Evolutionary conservation across 1,140 invertebrate species (phyloP), one percentile per base, ranked within the genome.

Genomic region (Varroa destructor): DNA sequence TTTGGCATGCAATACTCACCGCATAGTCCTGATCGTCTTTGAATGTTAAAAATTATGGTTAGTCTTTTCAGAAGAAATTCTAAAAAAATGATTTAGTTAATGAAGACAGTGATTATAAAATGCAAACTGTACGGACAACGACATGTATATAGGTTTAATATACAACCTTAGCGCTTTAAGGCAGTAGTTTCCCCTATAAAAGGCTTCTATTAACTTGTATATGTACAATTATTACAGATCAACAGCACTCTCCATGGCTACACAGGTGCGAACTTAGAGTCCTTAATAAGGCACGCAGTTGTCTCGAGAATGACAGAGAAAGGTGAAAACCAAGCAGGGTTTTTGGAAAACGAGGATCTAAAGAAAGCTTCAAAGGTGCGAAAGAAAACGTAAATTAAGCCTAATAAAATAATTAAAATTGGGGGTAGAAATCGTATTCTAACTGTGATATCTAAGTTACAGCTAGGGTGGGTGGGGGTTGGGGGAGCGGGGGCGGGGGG

Each of bases 371-470:
- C 92, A 43, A 85, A 81, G 5, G 61, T 67, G 40, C 61, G 61
- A 42, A 37, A 3, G 77, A 83, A 43, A 86, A 91, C 0, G 87
- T 25, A 25, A 87, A 76, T 91, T 93, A 0, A 91, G 88, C 77
- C 46, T 51, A 51, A 91, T 90, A 0, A 93, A 96, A 89, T 51
- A 51, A 91, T 90, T 0, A 93, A 96, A 89, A 85, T 89, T 73
- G 90, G 93, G 80, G 84, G 94, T 0, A 81, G 88, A 40, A 85
- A 95, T 73, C 89, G 94, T 73, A 77, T 81, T 6, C 79, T 81
- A 58, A 76, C 80, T 76, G 79, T 81, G 73, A 74, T 71, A 56
- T 37, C 36, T 42, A 42, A 12, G 55, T 6, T 46, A 14, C 43
- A 1, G 36, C 36, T 70, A 70, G 25, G 25, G 25, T 25, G 25